Evolutionary conservation across 2,888 invertebrate species (phyloP).

Genomic region (Pherbina coryleti): DNA sequence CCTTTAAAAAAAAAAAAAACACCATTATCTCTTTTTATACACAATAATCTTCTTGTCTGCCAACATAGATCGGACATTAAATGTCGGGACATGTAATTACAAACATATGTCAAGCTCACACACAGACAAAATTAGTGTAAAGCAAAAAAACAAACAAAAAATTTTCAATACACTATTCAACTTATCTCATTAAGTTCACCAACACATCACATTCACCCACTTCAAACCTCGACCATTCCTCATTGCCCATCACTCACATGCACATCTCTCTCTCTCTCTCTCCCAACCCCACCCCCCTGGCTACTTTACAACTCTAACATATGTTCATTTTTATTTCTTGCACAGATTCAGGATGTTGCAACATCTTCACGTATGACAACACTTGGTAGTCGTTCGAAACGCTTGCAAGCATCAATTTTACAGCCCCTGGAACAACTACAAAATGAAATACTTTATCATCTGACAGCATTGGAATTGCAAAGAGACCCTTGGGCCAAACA

Average conservation of each 20-base stretch:
- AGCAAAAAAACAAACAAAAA: not conserved
- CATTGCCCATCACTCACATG: too few species aligned
- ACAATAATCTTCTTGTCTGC: too few species aligned
- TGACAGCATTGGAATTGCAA: conserved; percentile 82
- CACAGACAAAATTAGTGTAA: too few species aligned
- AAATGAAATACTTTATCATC: conserved; percentile 80
- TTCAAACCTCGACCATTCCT: too few species aligned
- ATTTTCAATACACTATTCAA: not conserved
- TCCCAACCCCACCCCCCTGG: not conserved
- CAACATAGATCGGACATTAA: too few species aligned
- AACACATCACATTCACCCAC: too few species aligned
- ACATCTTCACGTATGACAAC: conserved; percentile 81
- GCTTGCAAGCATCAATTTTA: conserved; percentile 75
- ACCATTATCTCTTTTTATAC: too few species aligned
- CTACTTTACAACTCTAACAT: not conserved
- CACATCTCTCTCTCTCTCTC: too few species aligned
- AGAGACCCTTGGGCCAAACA: conserved; percentile 79
- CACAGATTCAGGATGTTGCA: conserved; percentile 75
- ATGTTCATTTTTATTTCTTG: conserved; percentile 2
- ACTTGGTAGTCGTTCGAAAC: conserved; percentile 76
- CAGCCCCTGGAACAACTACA: conserved; percentile 79
- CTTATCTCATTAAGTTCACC: too few species aligned
- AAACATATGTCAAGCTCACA: too few species aligned
- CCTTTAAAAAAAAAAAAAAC: too few species aligned
- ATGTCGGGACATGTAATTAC: too few species aligned